phyloP scores from a whole-genome alignment of 2,113 vertebrate species.

The Prunella fulvescens region DNA sequence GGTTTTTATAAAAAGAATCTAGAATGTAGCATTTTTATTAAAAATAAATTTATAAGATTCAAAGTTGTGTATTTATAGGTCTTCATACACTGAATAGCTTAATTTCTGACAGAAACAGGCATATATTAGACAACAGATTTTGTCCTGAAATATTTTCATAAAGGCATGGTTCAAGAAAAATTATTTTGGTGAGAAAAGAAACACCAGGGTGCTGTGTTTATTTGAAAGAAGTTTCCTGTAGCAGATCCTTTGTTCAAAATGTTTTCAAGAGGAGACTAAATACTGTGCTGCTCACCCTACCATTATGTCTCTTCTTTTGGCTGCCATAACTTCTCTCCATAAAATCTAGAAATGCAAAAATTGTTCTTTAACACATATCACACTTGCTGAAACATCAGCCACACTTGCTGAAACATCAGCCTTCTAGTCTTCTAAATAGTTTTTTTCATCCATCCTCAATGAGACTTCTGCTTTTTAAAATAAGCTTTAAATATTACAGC shows the following conservation, averaged over 20 bases:
- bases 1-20: background rate
- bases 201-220: background rate
- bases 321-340: background rate
- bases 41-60: background rate
- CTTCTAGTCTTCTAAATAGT: background rate
- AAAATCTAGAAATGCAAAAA: background rate
- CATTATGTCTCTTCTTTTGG: background rate
- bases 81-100: background rate
- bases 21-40: background rate
- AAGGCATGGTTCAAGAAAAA: background rate
- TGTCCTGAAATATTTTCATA: background rate
- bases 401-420: background rate
- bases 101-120: background rate
- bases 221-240: background rate
- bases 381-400: background rate
- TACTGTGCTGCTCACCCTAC: accelerated
- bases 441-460: background rate
- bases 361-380: background rate
- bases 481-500: background rate
- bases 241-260: background rate
- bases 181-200: background rate
- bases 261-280: background rate
- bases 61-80: background rate
- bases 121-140: background rate
- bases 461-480: background rate